A percentile compares a stretch with the other conserved stretches of the same genome.
phyloP scores from a whole-genome alignment of 2,888 invertebrate genomes.

The Morinoia aosen region DNA sequence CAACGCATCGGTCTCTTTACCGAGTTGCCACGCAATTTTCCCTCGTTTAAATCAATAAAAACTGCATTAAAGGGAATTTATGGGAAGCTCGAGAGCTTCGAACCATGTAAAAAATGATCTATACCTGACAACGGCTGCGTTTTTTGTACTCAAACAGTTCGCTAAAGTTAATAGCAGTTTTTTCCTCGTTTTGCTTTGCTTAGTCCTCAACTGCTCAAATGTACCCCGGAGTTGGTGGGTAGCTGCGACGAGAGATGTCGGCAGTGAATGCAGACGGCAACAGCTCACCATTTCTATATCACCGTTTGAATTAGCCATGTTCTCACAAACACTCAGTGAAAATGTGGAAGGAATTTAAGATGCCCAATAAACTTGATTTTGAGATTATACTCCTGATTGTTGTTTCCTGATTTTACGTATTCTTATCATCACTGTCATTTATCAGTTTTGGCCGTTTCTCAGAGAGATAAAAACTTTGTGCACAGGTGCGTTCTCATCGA shows the following conservation, averaged over 20 bases:
- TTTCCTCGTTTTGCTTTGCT: neutral
- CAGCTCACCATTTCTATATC: neutral
- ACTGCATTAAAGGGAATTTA: slow-evolving; percentile 14
- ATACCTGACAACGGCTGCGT: neutral
- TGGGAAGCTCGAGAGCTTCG: neutral
- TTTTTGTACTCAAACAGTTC: neutral
- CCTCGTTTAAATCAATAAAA: slow-evolving; percentile 34
- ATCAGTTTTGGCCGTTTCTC: no score
- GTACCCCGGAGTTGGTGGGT: neutral
- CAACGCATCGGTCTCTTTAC: neutral
- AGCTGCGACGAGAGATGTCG: neutral
- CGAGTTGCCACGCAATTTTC: neutral
- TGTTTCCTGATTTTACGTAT: no score
- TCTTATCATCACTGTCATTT: no score
- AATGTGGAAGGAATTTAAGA: no score
- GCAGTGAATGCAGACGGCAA: neutral
- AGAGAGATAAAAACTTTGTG: no score
- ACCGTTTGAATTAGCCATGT: neutral
- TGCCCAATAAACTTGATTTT: no score
- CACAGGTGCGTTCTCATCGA: no score
- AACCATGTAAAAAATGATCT: neutral
- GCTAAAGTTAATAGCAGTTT: slow-evolving; percentile 7
- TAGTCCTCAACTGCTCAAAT: neutral
- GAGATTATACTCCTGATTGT: no score
- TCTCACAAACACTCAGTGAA: no score